Evolutionary conservation across 2,888 invertebrate species (phyloP), one percentile per base, ranked within the genome.

Genomic region (Deladenus siricidicola): DNA sequence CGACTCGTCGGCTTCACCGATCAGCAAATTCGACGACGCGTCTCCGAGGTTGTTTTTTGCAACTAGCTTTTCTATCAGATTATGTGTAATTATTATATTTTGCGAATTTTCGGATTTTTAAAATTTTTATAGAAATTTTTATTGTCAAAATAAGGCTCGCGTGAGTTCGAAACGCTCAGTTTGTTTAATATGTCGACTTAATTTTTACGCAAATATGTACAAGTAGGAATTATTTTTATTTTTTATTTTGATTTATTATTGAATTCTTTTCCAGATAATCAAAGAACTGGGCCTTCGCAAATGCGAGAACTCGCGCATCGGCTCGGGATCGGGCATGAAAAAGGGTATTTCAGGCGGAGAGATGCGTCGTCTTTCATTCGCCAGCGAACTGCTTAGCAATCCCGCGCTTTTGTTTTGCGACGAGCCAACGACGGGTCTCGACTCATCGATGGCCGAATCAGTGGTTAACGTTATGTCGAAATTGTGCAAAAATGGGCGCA

Each of bases 351-450:
- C 92, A 0, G 96, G 96, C 0, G 96, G 96, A n/a, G 78, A 78
- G 61, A 68, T 71, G 34, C 68, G 75, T 23, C 70, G 78, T 45
- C 62, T 78, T 23, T 89, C 93, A 0, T 93, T 98, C 79, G 96
- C 94, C 21, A 89, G 91, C n/a, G 96, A 96, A 51, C 58, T 76
- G 14, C 63, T 76, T 48, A 94, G 92, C 0, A 89, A 96, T 82
- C 96, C 96, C 0, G 87, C 90, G 0, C 82, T 96, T 47, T 86
- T 96, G 85, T 90, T 96, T 79, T 93, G 93, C 79, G 96, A 96
- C 77, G 96, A 96, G 77, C 94, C 94, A 0, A 96, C 94, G 0
- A 92, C 92, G n/a, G 76, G 94, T 1, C 83, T 96, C 60, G 96
- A 96, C 80, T 91, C 93, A 0, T 93, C 89, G 76, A 94, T 93